Conservation (phyloP, 2,888 invertebrate species). For the Pimpla rufipes region DNA sequence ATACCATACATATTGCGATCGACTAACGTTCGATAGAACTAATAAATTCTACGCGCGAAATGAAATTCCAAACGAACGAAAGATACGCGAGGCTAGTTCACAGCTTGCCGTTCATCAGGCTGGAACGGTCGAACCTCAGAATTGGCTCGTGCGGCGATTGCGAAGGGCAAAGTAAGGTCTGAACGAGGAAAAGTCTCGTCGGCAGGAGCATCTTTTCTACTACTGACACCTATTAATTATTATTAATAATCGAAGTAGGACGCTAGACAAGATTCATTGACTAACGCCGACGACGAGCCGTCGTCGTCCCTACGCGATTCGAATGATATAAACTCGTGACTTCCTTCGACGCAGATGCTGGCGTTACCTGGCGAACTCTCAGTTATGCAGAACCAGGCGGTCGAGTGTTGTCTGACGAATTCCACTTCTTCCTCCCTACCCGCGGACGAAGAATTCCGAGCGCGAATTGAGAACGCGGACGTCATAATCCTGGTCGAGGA, state of each 20-base stretch:
- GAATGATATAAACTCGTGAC: neutral
- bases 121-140: neutral
- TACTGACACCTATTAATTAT: slow-evolving; percentile 28
- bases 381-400: slow-evolving; percentile 83
- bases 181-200: neutral
- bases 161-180: neutral
- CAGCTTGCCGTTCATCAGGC: slow-evolving; percentile 9
- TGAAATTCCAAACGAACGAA: neutral
- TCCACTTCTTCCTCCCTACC: slow-evolving; percentile 64
- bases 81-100: slow-evolving; percentile 13
- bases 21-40: slow-evolving; percentile 67
- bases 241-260: slow-evolving; percentile 25
- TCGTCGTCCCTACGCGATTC: neutral
- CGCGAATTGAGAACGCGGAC: slow-evolving; percentile 77
- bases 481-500: slow-evolving; percentile 86
- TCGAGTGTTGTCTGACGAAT: slow-evolving; percentile 79
- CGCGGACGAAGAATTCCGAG: slow-evolving; percentile 74
- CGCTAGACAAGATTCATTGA: slow-evolving; percentile 34
- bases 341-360: slow-evolving; percentile 85
- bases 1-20: slow-evolving; percentile 77
- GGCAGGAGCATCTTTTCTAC: slow-evolving; percentile 35
- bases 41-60: slow-evolving; percentile 29
- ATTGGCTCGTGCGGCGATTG: slow-evolving; percentile 7
- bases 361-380: slow-evolving; percentile 87
- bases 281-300: slow-evolving; percentile 24